phyloP scores from a whole-genome alignment of 2,113 vertebrate genomes.

The Hypocryptadius cinnamomeus region DNA sequence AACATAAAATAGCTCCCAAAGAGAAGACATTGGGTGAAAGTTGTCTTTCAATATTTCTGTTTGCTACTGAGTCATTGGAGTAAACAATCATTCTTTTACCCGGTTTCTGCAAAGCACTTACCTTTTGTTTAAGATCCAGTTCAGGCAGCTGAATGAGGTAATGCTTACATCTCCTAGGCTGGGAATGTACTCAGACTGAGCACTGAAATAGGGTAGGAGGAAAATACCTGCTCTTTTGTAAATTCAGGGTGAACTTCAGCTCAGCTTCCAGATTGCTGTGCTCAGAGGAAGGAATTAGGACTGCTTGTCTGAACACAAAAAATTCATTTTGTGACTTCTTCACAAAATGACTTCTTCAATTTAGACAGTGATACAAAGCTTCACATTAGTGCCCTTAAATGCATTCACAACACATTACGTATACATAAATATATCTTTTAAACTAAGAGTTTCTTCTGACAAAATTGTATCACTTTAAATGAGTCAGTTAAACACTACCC shows the following conservation, averaged over 20 bases:
- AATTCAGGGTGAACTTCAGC: background rate
- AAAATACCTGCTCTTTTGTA: slow-evolving; percentile 17
- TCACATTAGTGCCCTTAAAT: background rate
- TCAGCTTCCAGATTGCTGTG: background rate
- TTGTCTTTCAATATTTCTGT: background rate
- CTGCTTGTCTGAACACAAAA: background rate
- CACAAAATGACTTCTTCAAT: background rate
- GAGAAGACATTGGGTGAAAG: background rate
- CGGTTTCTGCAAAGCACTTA: background rate
- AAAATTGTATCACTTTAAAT: background rate
- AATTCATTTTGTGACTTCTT: background rate
- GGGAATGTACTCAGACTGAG: background rate
- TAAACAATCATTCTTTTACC: background rate
- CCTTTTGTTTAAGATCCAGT: background rate
- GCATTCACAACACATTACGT: background rate
- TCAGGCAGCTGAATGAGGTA: background rate
- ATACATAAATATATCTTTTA: background rate
- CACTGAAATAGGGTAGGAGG: background rate
- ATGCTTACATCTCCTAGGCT: background rate
- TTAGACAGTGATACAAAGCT: background rate
- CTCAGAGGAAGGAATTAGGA: background rate
- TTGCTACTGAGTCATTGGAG: background rate
- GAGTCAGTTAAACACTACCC: background rate
- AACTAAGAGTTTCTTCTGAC: background rate
- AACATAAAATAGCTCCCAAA: background rate